Evolutionary conservation across 2,888 invertebrate species (phyloP).

Genomic region (Balanococcus diminutus): DNA sequence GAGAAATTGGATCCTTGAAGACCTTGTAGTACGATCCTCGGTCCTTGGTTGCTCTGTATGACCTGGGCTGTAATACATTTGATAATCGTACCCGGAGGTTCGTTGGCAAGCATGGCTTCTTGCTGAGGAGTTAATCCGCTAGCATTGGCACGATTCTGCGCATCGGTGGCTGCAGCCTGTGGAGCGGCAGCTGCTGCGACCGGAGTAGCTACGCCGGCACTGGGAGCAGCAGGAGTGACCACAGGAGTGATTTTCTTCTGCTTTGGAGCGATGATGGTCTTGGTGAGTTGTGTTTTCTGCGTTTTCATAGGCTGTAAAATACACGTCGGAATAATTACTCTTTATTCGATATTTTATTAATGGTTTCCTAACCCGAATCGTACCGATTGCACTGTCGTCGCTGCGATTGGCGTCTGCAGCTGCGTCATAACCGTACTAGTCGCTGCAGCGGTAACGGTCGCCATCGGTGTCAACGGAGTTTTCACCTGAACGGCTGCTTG

Average conservation of each 20-base stretch:
- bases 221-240: not conserved
- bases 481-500: not conserved
- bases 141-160: not conserved
- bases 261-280: not conserved
- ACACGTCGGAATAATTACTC: not conserved
- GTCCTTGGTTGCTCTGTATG: constrained; percentile 82
- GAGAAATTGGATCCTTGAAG: constrained; percentile 82
- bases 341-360: not conserved
- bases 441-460: not conserved
- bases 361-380: not conserved
- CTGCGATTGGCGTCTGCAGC: not conserved
- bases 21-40: constrained; percentile 84
- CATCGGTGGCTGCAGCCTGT: not conserved
- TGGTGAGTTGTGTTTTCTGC: not conserved
- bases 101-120: constrained; percentile 76
- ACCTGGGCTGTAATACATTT: constrained; percentile 84
- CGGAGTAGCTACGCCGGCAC: not conserved
- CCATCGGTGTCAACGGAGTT: not conserved
- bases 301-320: constrained; percentile 9
- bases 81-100: constrained; percentile 84
- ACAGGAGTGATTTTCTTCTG: not conserved
- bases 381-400: not conserved
- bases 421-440: not conserved
- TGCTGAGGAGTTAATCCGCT: constrained; percentile 59
- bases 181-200: not conserved